Conservation (phyloP, 2,888 invertebrate species). For the Cataglyphis altisquamis region DNA sequence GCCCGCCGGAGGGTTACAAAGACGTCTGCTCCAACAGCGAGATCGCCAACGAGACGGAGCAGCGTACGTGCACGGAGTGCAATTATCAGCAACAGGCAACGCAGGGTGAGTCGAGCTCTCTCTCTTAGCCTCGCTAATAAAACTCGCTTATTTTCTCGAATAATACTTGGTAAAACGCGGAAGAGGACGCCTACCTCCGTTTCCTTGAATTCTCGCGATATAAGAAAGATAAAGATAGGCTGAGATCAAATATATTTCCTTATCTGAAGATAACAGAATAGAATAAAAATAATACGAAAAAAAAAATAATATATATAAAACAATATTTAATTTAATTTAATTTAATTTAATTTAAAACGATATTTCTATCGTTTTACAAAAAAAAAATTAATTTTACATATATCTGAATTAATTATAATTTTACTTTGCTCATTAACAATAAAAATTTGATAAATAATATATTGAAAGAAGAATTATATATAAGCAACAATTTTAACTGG, state of each 20-base stretch:
- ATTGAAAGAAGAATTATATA: background rate
- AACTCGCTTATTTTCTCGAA: constrained; percentile 3
- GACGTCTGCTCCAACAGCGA: constrained; percentile 90
- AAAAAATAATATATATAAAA: background rate
- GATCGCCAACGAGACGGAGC: constrained; percentile 86
- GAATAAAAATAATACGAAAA: background rate
- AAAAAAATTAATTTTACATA: too few species aligned
- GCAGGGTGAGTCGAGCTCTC: constrained; percentile 56
- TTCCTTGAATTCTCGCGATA: background rate
- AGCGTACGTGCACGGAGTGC: constrained; percentile 85
- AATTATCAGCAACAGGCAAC: constrained; percentile 86
- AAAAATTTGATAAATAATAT: background rate
- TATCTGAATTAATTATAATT: background rate
- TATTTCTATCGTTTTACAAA: background rate
- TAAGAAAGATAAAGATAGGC: background rate
- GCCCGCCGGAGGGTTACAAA: constrained; percentile 97
- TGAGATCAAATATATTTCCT: background rate
- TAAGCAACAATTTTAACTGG: background rate
- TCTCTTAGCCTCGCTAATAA: background rate
- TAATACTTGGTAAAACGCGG: background rate
- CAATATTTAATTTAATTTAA: background rate
- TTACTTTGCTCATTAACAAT: background rate
- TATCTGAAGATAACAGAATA: too few species aligned
- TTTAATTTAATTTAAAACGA: background rate
- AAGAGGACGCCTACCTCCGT: background rate